Evolutionary conservation across 1,140 invertebrate species (phyloP).

Genomic region (Reticulitermes speratus): DNA sequence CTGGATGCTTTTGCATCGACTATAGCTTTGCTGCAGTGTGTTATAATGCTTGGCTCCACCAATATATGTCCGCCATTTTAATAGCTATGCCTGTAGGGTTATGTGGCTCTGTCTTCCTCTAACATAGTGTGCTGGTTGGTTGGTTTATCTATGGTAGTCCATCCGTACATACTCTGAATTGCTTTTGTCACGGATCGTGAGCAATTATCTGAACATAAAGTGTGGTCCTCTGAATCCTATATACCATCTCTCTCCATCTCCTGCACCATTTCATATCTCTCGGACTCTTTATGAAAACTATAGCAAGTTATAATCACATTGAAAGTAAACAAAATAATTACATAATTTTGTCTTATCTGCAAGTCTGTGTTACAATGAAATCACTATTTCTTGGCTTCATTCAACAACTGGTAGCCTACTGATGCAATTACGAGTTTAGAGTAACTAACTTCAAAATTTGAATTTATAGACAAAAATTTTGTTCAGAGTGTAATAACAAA

Average conservation of each 20-base stretch:
- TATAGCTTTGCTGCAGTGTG: background rate
- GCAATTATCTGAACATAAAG: constrained; percentile 5
- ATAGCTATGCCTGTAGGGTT: background rate
- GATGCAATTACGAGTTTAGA: too few relatives aligned
- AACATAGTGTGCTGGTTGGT: background rate
- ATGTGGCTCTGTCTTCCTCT: background rate
- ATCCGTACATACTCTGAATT: background rate
- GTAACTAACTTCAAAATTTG: too few relatives aligned
- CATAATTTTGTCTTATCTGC: background rate
- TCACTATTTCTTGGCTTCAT: too few relatives aligned
- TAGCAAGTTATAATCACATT: background rate
- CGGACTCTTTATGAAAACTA: background rate
- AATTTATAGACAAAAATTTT: too few relatives aligned
- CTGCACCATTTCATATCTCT: background rate
- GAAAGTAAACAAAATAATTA: background rate
- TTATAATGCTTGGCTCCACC: background rate
- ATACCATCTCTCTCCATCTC: background rate
- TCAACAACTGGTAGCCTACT: too few relatives aligned
- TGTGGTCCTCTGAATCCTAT: constrained; percentile 1
- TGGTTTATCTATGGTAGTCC: background rate
- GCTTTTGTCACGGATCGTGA: constrained; percentile 9
- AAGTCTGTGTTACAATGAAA: too few relatives aligned
- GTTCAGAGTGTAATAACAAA: too few relatives aligned
- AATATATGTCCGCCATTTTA: constrained; percentile 16
- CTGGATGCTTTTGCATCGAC: background rate